Percentiles rank a stretch among this genome's conserved stretches.
phyloP scores from a whole-genome alignment of 1,140 invertebrate genomes.

The Apis cerana region DNA sequence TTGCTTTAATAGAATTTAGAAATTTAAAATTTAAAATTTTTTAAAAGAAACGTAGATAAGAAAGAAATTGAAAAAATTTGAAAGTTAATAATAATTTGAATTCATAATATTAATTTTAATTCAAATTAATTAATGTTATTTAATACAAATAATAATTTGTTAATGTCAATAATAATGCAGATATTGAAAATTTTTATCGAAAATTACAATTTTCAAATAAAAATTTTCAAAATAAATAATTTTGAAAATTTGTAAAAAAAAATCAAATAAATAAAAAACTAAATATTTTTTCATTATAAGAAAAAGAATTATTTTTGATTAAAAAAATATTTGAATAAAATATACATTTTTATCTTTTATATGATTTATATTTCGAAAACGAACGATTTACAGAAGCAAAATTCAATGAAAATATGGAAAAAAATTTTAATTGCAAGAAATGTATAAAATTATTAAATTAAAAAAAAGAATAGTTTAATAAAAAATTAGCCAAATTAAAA shows the following conservation, averaged over 20 bases:
- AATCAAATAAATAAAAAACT: no score
- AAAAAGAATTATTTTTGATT: no score
- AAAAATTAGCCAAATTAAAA: background rate
- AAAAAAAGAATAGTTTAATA: background rate
- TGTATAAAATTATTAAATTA: background rate
- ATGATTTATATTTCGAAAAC: no score
- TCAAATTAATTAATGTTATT: background rate
- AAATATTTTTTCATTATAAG: no score
- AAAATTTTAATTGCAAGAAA: background rate
- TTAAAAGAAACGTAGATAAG: background rate
- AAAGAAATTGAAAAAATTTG: background rate
- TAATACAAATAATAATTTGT: background rate
- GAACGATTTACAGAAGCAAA: no score
- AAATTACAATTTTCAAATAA: no score
- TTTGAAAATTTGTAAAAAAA: no score
- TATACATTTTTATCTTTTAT: no score
- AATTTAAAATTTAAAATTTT: background rate
- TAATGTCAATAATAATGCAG: background rate
- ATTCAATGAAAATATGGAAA: background rate
- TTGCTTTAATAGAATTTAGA: background rate
- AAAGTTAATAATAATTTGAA: no score
- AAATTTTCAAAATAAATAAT: no score
- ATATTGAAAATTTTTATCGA: no score
- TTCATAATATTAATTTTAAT: background rate
- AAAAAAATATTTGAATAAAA: no score